phyloP scores from a whole-genome alignment of 2,888 invertebrate genomes.

The Barypeithes pellucidus region DNA sequence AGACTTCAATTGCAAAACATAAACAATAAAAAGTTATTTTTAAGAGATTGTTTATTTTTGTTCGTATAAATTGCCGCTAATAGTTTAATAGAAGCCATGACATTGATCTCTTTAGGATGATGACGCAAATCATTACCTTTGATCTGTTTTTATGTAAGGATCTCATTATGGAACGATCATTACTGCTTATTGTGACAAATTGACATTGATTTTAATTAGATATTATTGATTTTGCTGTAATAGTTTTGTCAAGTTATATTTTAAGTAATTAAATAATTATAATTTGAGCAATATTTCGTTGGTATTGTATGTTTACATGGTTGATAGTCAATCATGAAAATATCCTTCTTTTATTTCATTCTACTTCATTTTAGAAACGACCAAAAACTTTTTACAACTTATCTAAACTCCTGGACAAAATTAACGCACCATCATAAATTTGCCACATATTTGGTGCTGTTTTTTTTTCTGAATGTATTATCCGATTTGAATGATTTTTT shows the following conservation, averaged over 20 bases:
- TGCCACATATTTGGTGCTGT: no score
- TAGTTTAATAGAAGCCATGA: constrained; percentile 37
- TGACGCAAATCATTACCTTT: constrained; percentile 36
- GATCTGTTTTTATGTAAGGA: constrained; percentile 30
- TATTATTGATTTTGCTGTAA: background rate
- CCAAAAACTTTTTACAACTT: no score
- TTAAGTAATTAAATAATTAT: background rate
- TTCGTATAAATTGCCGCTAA: constrained; percentile 20
- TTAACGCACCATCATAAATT: no score
- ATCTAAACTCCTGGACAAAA: no score
- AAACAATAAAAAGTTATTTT: constrained; percentile 32
- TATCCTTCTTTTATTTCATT: no score
- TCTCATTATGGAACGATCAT: constrained; percentile 16
- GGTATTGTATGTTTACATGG: no score
- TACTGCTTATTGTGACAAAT: constrained; percentile 13
- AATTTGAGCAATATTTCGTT: no score
- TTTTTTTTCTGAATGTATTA: no score
- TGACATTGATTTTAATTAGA: constrained; percentile 10
- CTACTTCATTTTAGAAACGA: no score
- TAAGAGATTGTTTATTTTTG: constrained; percentile 26
- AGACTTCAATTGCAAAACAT: background rate
- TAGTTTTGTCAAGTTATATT: background rate
- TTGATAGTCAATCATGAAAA: no score
- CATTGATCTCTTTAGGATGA: constrained; percentile 39
- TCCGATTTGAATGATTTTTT: no score